Conservation (phyloP, 2,113 vertebrate species). For the Phylloscopus trochiloides region DNA sequence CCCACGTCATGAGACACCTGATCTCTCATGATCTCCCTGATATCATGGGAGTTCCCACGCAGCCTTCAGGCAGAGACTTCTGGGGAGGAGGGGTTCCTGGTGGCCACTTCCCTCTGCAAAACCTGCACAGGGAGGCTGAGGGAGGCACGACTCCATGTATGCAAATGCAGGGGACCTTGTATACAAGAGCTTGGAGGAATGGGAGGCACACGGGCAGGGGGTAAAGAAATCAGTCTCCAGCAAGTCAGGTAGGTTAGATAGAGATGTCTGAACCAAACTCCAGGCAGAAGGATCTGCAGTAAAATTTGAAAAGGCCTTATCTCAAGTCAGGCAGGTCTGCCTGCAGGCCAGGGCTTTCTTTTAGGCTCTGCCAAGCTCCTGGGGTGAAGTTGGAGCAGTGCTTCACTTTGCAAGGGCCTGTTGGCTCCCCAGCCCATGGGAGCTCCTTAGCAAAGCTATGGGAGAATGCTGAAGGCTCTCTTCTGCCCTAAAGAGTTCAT, state of each 20-base stretch:
- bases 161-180: neutral
- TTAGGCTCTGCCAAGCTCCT: neutral
- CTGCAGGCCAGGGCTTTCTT: neutral
- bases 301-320: neutral
- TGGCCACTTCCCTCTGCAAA: neutral
- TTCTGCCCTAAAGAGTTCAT: neutral
- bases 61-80: neutral
- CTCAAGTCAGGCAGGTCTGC: neutral
- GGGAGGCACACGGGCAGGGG: neutral
- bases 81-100: neutral
- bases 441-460: neutral
- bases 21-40: too few species aligned
- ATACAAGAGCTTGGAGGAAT: neutral
- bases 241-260: neutral
- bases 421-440: neutral
- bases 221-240: neutral
- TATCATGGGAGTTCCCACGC: accelerated
- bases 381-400: neutral
- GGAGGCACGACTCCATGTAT: accelerated
- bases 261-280: neutral
- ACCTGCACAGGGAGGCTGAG: neutral
- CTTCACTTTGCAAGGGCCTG: neutral
- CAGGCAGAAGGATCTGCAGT: neutral
- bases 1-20: neutral
- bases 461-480: neutral